Conservation (phyloP, 2,797 vertebrate species). For the Morus bassanus region DNA sequence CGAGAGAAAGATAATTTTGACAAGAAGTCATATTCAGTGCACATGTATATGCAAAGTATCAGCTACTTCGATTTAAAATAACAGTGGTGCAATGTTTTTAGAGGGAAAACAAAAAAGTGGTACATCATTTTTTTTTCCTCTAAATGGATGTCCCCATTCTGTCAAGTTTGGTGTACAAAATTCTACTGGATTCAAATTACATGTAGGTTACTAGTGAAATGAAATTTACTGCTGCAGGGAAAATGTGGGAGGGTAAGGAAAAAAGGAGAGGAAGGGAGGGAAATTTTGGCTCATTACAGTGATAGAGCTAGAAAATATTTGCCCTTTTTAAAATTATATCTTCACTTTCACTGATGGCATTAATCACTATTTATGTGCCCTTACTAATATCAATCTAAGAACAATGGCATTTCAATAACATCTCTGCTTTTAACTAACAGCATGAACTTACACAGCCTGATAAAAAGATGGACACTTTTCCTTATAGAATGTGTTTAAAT, state of each 20-base stretch:
- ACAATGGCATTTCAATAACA: background rate
- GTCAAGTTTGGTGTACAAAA: background rate
- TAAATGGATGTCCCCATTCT: background rate
- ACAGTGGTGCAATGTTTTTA: background rate
- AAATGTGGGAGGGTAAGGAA: background rate
- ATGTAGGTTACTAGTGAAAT: background rate
- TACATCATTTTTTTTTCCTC: background rate
- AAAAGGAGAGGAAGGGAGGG: fast-evolving
- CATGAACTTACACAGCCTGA: background rate
- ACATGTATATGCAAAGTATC: background rate
- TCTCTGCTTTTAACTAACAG: background rate
- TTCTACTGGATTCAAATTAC: background rate
- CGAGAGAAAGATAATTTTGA: background rate
- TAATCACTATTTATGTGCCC: background rate
- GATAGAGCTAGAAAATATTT: background rate
- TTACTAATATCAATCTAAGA: background rate
- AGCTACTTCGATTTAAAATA: constrained; percentile 11
- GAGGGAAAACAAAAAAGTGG: background rate
- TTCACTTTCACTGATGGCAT: background rate
- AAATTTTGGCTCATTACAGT: background rate
- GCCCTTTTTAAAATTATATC: background rate
- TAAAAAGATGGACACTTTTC: background rate
- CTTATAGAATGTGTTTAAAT: background rate
- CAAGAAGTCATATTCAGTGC: background rate
- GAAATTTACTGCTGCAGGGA: background rate